A percentile compares a stretch with the other conserved stretches of the same genome.
Conservation (phyloP, 2,113 vertebrate species). For the Probosciger aterrimus region DNA sequence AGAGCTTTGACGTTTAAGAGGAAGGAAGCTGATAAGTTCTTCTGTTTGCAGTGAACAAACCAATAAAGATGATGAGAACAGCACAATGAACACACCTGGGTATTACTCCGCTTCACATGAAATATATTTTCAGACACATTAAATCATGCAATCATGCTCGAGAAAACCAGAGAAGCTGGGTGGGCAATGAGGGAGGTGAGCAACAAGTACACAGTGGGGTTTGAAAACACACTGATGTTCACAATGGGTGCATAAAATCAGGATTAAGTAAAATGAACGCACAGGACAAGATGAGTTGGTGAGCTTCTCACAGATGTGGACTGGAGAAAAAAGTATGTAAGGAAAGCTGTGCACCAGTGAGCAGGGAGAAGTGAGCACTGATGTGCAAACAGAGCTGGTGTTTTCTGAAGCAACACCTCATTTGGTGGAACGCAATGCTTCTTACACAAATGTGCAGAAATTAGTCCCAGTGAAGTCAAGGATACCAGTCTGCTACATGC, state of each 20-base stretch:
- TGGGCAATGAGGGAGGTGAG: background rate
- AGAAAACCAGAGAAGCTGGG: background rate
- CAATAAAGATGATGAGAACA: background rate
- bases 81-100: background rate
- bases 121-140: background rate
- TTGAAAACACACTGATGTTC: background rate
- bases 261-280: background rate
- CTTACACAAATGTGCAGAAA: background rate
- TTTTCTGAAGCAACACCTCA: background rate
- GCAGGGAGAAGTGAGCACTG: background rate
- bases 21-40: background rate
- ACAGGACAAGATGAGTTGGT: background rate
- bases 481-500: background rate
- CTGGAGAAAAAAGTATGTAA: background rate
- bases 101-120: background rate
- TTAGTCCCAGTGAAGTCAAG: background rate
- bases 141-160: accelerated
- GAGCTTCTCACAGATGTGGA: background rate
- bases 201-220: background rate
- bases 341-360: background rate
- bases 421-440: background rate
- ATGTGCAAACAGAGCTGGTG: background rate
- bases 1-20: background rate
- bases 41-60: background rate
- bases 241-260: accelerated